A percentile compares a stretch with the other conserved stretches of the same genome.
phyloP scores from a whole-genome alignment of 2,113 vertebrate genomes.

The Myotis brandtii region DNA sequence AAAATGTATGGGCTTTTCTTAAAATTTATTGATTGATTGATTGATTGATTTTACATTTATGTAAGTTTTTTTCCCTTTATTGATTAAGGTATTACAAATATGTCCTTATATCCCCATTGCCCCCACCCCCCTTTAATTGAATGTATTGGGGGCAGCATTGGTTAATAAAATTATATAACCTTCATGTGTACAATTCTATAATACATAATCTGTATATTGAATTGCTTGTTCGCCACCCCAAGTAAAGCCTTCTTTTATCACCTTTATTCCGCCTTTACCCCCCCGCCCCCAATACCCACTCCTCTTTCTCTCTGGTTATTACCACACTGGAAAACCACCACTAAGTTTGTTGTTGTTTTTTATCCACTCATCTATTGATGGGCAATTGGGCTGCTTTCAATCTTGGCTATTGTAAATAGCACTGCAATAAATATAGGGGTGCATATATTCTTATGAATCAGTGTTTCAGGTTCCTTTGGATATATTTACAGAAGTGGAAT shows the following conservation, averaged over 20 bases:
- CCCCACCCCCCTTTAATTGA: background rate
- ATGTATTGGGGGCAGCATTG: background rate
- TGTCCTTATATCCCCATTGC: no score
- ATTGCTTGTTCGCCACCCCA: background rate
- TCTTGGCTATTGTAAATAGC: background rate
- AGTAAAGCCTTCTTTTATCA: background rate
- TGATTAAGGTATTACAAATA: no score
- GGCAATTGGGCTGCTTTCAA: background rate
- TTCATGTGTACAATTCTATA: background rate
- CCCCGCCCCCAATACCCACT: no score
- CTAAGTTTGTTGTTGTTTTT: no score
- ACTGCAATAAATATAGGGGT: no score
- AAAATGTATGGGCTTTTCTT: background rate
- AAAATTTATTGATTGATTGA: background rate
- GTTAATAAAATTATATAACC: background rate
- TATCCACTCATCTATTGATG: background rate
- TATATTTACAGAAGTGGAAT: no score
- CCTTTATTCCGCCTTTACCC: background rate
- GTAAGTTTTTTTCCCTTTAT: no score
- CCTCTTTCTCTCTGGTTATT: background rate
- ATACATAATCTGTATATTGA: background rate
- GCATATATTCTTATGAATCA: no score
- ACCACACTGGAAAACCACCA: background rate
- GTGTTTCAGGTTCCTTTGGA: no score
- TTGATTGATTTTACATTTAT: no score